Evolutionary conservation across 2,888 invertebrate species (phyloP), one percentile per base, ranked within the genome.

Genomic region (Amiota mariae): DNA sequence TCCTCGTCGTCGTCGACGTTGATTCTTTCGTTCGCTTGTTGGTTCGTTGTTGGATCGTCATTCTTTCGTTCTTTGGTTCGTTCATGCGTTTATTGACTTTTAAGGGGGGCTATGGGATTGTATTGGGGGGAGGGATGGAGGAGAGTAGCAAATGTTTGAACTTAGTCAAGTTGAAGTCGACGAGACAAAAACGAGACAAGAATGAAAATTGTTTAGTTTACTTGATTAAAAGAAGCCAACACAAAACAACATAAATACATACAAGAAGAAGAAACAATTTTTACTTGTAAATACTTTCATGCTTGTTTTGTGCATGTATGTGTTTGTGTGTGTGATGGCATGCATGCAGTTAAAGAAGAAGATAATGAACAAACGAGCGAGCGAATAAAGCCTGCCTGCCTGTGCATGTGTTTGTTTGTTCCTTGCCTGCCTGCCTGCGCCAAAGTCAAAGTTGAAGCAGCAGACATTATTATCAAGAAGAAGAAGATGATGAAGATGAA

Each of bases 181-280:
- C 82, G 85, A 82, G 85, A 81, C 81, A 82, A 82, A 83, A 81
- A 82, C 81, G 81, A 80, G 84, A 85, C 87, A 85, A 82, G 83
- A 84, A 86, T 85, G 85, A 87, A 85, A 82, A 81, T 82, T 85
- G 83, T 84, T 85, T 82, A 84, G 86, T 82, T 86, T 84, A 84
- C 80, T 86, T 85, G 78, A 86, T 84, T 85, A 86, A 85, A 86
- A 82, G 82, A 75, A 80, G 75, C 74, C 73, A 71, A 61, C 61
- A 15, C 46, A 48, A 49, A 36, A 46, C 56, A 68, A 36, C 36
- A 36, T 10, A 24, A 64, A 51, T 6, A 64, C n/a, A 24, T 8
- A 18, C 18, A 49, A 70, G 15, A 56, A 47, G 18, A 63, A 59
- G 59, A 15, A 63, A 51, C 48, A 70, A 64, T 59, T 59, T 63